phyloP scores from a whole-genome alignment of 2,888 invertebrate species.

The Sericinus montela region DNA sequence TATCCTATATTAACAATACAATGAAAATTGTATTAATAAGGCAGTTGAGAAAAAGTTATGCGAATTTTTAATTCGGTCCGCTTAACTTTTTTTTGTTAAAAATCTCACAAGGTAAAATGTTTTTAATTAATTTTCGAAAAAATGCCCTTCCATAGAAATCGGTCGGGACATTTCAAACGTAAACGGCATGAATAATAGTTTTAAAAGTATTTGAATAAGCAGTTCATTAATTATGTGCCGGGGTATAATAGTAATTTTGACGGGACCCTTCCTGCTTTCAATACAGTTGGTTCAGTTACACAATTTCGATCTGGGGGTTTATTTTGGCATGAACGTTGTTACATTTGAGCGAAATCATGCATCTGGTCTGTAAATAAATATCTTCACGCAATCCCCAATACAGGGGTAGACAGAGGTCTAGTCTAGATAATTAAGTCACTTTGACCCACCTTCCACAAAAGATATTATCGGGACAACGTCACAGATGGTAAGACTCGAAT shows the following conservation, averaged over 20 bases:
- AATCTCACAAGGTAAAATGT: conserved; percentile 60
- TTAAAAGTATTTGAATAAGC: conserved; percentile 78
- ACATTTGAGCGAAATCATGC: conserved; percentile 11
- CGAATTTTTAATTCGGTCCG: conserved; percentile 42
- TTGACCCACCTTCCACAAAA: too few species aligned
- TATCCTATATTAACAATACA: too few species aligned
- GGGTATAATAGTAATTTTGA: conserved; percentile 76
- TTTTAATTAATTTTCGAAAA: conserved; percentile 62
- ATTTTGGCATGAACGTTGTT: conserved; percentile 24
- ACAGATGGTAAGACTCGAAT: too few species aligned
- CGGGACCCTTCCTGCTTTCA: conserved; percentile 75
- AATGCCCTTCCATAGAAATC: conserved; percentile 63
- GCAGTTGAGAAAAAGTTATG: too few species aligned
- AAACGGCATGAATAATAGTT: conserved; percentile 79
- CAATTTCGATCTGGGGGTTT: conserved; percentile 51
- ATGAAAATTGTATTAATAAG: too few species aligned
- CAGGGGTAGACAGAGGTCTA: too few species aligned
- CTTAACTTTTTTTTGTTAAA: conserved; percentile 30
- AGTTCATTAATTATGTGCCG: conserved; percentile 74
- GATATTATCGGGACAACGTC: too few species aligned
- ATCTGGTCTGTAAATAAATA: conserved; percentile 6
- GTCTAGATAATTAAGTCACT: too few species aligned
- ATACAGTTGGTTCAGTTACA: conserved; percentile 64
- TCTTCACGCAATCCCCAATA: too few species aligned
- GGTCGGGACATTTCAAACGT: conserved; percentile 73